phyloP scores from a whole-genome alignment of 2,113 vertebrate species.

The Scytalopus superciliaris region DNA sequence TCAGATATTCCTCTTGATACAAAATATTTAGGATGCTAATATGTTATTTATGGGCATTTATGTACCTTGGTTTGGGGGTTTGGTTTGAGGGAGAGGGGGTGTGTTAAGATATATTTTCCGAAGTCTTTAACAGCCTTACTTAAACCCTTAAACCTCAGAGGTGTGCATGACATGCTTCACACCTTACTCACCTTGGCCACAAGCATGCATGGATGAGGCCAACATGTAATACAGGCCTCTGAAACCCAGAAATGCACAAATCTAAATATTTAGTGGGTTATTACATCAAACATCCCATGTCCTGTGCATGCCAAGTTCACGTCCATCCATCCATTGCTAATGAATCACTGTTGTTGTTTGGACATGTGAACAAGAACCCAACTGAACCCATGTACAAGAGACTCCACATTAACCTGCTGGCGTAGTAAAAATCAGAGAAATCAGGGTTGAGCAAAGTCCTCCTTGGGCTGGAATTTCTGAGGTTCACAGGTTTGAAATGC shows the following conservation, averaged over 20 bases:
- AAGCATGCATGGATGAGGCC: background rate
- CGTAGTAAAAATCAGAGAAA: background rate
- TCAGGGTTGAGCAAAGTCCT: rapidly evolving
- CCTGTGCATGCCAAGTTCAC: background rate
- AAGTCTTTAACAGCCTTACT: background rate
- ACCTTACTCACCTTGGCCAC: background rate
- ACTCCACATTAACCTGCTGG: background rate
- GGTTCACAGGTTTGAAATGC: background rate
- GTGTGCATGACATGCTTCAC: rapidly evolving
- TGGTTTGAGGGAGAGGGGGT: background rate
- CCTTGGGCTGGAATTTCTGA: background rate
- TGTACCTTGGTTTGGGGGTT: background rate
- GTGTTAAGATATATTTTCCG: background rate
- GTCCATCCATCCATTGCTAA: background rate
- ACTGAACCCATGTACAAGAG: rapidly evolving
- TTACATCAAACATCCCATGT: background rate
- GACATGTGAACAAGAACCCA: background rate
- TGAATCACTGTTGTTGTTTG: background rate
- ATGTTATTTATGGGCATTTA: background rate
- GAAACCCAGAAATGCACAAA: background rate
- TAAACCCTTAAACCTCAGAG: background rate
- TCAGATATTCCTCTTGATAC: background rate
- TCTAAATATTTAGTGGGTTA: background rate
- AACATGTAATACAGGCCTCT: background rate
- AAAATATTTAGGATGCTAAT: background rate